Evolutionary conservation across 2,888 invertebrate species (phyloP).

Genomic region (Nemoura dubitans): DNA sequence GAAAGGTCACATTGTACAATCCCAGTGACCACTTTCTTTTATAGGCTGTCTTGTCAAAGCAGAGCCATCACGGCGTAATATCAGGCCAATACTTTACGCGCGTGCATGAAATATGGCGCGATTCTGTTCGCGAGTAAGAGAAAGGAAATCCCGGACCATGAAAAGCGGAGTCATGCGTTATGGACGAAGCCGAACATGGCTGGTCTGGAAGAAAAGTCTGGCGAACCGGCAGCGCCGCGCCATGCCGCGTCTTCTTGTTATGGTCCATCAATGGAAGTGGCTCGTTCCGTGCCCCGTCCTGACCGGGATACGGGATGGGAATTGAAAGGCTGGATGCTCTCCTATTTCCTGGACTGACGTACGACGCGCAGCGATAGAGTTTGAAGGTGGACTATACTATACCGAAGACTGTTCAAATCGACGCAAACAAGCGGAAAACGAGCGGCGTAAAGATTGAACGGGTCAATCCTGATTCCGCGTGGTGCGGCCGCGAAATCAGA

Average conservation of each 20-base stretch:
- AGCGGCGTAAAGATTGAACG: conserved; percentile 35
- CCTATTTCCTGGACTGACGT: background rate
- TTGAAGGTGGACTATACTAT: conserved; percentile 30
- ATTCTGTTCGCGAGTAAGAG: background rate
- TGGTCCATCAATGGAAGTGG: conserved; percentile 24
- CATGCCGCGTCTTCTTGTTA: background rate
- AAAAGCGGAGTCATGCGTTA: conserved; percentile 13
- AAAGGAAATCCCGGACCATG: background rate
- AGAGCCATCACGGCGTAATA: background rate
- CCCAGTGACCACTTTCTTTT: background rate
- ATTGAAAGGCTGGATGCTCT: conserved; percentile 28
- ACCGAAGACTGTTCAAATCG: conserved; percentile 30
- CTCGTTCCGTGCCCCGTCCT: background rate
- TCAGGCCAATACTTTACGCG: background rate
- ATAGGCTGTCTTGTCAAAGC: background rate
- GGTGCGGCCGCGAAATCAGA: conserved; percentile 1
- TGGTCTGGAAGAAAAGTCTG: background rate
- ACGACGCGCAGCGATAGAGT: conserved; percentile 27
- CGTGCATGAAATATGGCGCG: background rate
- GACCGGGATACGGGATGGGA: background rate
- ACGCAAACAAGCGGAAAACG: conserved; percentile 41
- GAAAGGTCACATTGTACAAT: background rate
- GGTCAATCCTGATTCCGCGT: conserved; percentile 36
- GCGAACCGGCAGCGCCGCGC: background rate
- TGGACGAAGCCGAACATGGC: conserved; percentile 15